Percentiles rank a stretch among this genome's conserved stretches.
phyloP scores from a whole-genome alignment of 2,113 vertebrate species.

The Pelusios castaneus region DNA sequence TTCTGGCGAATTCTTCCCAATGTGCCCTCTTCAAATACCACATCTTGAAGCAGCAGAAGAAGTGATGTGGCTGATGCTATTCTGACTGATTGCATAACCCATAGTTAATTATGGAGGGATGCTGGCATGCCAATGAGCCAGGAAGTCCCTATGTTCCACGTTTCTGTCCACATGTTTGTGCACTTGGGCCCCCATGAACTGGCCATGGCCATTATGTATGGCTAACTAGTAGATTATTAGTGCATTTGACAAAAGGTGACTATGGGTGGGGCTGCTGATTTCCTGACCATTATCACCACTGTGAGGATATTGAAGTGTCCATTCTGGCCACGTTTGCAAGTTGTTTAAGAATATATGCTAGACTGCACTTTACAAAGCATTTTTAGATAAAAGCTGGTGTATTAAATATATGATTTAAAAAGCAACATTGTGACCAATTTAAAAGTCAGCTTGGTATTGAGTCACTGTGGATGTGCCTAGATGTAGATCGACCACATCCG shows the following conservation, averaged over 20 bases:
- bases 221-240: neutral
- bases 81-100: neutral
- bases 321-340: neutral
- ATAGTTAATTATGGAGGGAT: constrained; percentile 26
- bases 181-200: neutral
- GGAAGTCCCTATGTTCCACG: neutral
- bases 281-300: neutral
- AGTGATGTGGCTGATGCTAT: neutral
- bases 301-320: neutral
- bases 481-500: neutral
- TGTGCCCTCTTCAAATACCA: constrained; percentile 30
- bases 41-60: constrained; percentile 16
- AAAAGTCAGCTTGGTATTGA: neutral
- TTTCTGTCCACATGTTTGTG: neutral
- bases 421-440: neutral
- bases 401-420: neutral
- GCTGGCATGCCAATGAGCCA: constrained; percentile 4
- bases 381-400: neutral
- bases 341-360: neutral
- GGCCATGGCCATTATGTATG: neutral
- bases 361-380: neutral
- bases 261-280: neutral
- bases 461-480: neutral
- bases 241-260: neutral
- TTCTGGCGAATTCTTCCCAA: constrained; percentile 16